Conservation (phyloP, 2,888 invertebrate species). For the Morpho deidamia region DNA sequence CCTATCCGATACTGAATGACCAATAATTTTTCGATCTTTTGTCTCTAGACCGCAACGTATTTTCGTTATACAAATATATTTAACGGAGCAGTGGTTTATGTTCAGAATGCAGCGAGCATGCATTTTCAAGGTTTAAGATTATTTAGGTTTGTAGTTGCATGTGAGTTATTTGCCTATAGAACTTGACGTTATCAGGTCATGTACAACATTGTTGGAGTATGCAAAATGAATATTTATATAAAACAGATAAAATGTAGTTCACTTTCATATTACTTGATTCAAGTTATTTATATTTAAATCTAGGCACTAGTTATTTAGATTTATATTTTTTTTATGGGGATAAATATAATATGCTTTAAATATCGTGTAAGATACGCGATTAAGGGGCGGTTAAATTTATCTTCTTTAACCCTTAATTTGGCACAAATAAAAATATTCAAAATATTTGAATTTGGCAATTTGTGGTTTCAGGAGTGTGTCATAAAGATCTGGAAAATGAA, state of each 20-base stretch:
- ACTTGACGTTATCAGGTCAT: constrained; percentile 22
- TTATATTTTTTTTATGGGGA: too few relatives aligned
- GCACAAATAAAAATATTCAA: too few relatives aligned
- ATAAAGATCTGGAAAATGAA: too few relatives aligned
- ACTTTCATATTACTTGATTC: not conserved
- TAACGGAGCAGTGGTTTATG: constrained; percentile 14
- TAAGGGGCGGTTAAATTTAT: too few relatives aligned
- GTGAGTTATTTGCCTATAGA: constrained; percentile 21
- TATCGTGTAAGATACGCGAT: too few relatives aligned
- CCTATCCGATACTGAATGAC: constrained; percentile 11
- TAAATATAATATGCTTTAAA: too few relatives aligned
- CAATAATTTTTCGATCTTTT: constrained; percentile 18
- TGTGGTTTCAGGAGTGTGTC: too few relatives aligned
- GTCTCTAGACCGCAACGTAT: constrained; percentile 18
- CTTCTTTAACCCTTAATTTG: too few relatives aligned
- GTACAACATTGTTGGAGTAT: constrained; percentile 13
- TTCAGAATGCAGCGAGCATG: constrained; percentile 21
- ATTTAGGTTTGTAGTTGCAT: constrained; percentile 23
- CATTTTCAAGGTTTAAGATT: constrained; percentile 19
- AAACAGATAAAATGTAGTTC: not conserved
- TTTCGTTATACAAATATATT: constrained; percentile 21
- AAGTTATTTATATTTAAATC: too few relatives aligned
- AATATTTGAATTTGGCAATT: too few relatives aligned
- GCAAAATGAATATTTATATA: constrained; percentile 8
- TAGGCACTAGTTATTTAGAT: too few relatives aligned